phyloP scores from a whole-genome alignment of 2,797 vertebrate species.

The Lateolabrax maculatus region DNA sequence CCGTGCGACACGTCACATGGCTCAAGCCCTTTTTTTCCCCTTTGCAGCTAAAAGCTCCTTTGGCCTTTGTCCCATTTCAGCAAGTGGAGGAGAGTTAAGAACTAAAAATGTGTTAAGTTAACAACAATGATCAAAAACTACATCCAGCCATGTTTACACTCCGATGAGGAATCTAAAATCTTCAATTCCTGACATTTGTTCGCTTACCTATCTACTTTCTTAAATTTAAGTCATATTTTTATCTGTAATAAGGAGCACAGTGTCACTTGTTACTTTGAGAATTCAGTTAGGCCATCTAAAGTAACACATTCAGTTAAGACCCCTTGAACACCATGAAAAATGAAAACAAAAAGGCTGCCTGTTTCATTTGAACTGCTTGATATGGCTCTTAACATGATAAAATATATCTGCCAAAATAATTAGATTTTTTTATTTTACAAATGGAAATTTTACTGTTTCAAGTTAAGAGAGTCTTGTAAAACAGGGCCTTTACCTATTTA shows the following conservation, averaged over 20 bases:
- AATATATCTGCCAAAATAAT: neutral
- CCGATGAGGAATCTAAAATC: neutral
- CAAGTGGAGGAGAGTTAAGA: neutral
- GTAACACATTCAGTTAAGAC: neutral
- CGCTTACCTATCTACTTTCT: neutral
- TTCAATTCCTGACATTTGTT: neutral
- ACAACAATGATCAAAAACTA: neutral
- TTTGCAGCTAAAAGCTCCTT: conserved; percentile 7
- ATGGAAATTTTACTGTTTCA: conserved; percentile 3
- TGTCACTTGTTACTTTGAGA: neutral
- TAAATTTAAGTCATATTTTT: neutral
- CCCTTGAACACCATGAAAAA: neutral
- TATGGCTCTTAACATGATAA: neutral
- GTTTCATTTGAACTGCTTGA: neutral
- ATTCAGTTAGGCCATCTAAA: conserved; percentile 9
- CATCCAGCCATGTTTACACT: neutral
- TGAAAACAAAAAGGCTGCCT: neutral
- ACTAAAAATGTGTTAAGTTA: neutral
- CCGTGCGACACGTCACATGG: conserved; percentile 10
- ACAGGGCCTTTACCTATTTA: neutral
- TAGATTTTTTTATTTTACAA: neutral
- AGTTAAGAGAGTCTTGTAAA: neutral
- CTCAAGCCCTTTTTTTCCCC: neutral
- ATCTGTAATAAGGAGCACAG: neutral
- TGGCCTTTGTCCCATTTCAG: conserved; percentile 29